These are phyloP conservation scores for Periophthalmus magnuspinnatus DNA, from an alignment of 2,797 vertebrate genomes.

Conservation along the genomic window DNA sequence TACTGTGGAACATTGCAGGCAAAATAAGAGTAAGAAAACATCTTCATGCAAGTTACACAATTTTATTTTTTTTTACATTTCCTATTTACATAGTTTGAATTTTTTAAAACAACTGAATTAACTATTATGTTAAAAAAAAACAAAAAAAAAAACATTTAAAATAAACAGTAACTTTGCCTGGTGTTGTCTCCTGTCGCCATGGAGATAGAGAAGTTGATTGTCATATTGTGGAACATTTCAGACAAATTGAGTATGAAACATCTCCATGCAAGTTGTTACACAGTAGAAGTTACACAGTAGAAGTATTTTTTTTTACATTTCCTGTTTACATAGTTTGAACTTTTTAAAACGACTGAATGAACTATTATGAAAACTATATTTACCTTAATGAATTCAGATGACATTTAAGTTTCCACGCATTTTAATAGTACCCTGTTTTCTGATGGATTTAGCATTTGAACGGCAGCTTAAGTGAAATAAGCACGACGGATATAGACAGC, in stretches of 20 bases:
- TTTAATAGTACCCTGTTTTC: neutral
- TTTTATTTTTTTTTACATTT: no score
- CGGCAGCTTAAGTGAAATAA: neutral
- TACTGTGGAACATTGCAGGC: no score
- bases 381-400: neutral
- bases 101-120: neutral
- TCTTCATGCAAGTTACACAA: neutral
- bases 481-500: neutral
- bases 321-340: neutral
- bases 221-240: neutral
- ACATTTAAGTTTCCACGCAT: neutral
- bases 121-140: no score
- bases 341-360: neutral
- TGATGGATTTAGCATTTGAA: neutral
- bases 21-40: neutral
- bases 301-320: no score
- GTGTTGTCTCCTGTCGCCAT: no score
- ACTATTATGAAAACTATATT: neutral
- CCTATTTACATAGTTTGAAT: neutral
- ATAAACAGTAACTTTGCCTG: no score
- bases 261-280: neutral
- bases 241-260: neutral
- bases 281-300: no score
- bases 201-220: no score
- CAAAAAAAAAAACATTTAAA: no score